A percentile compares a stretch with the other conserved stretches of the same genome.
These are phyloP conservation scores for Drosophila heteroneura DNA, from an alignment of 2,888 invertebrate genomes.

Conservation along the genomic window DNA sequence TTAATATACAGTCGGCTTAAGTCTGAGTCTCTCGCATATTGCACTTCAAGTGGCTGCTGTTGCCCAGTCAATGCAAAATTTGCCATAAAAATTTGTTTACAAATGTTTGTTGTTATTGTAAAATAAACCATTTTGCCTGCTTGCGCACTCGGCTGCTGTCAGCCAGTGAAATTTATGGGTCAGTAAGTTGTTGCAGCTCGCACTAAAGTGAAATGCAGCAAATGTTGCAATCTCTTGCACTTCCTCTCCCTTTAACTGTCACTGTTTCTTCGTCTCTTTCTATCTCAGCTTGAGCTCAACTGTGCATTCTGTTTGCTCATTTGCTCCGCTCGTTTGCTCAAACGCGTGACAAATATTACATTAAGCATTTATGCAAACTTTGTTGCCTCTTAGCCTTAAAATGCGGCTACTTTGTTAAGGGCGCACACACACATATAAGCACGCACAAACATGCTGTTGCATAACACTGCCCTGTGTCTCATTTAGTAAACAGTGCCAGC, in stretches of 20 bases:
- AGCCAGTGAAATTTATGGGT: slow-evolving; percentile 76
- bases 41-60: slow-evolving; percentile 50
- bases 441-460: slow-evolving; percentile 41
- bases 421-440: slow-evolving; percentile 16
- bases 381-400: slow-evolving; percentile 65
- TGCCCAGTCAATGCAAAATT: slow-evolving; percentile 55
- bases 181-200: slow-evolving; percentile 68
- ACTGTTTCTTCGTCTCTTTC: slow-evolving; percentile 20
- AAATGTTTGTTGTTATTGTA: slow-evolving; percentile 53
- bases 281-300: slow-evolving; percentile 31
- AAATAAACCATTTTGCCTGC: slow-evolving; percentile 61
- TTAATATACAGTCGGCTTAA: slow-evolving; percentile 19
- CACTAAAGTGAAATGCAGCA: slow-evolving; percentile 57
- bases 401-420: slow-evolving; percentile 61
- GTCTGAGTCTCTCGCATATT: slow-evolving; percentile 32
- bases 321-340: slow-evolving; percentile 60
- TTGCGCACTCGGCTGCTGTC: slow-evolving; percentile 37
- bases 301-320: slow-evolving; percentile 71
- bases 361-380: slow-evolving; percentile 70
- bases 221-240: slow-evolving; percentile 17
- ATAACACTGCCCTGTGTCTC: slow-evolving; percentile 22
- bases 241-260: slow-evolving; percentile 4
- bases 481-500: slow-evolving; percentile 45
- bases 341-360: slow-evolving; percentile 80
- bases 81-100: slow-evolving; percentile 75